A percentile compares a stretch with the other conserved stretches of the same genome.
Conservation (phyloP, 37 sponge, comb jelly and placozoan genomes). For the Axinella damicornis region DNA sequence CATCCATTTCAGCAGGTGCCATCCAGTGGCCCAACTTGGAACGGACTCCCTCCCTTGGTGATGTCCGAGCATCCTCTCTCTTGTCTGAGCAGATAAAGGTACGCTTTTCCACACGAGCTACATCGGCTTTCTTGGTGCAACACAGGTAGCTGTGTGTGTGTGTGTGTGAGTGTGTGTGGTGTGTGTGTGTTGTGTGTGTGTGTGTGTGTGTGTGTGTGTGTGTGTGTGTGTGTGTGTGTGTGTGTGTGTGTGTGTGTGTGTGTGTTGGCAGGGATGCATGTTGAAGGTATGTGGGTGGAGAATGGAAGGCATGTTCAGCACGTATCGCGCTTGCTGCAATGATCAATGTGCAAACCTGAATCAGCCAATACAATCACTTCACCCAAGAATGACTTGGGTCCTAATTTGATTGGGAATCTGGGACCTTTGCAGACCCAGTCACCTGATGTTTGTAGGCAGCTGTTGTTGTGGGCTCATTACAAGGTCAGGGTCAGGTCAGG, state of each 20-base stretch:
- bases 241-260: neutral
- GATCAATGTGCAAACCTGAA: no score
- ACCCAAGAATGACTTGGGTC: no score
- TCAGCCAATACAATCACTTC: no score
- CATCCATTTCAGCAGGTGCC: slow-evolving; percentile 63
- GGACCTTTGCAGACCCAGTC: no score
- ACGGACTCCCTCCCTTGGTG: slow-evolving; percentile 64
- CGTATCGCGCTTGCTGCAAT: no score
- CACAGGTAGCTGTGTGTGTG: slow-evolving; percentile 73
- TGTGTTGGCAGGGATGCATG: neutral
- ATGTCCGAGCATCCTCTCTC: slow-evolving; percentile 62
- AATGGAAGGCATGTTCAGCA: no score
- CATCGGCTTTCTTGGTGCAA: slow-evolving; percentile 79
- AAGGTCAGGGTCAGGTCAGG: no score
- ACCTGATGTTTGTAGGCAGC: neutral
- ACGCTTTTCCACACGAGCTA: slow-evolving; percentile 89
- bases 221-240: neutral
- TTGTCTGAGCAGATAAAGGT: slow-evolving; percentile 89
- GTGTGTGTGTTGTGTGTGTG: slow-evolving; percentile 20
- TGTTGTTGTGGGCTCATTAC: no score
- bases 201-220: slow-evolving; percentile 13
- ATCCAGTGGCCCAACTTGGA: slow-evolving; percentile 89
- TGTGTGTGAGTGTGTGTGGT: slow-evolving; percentile 8
- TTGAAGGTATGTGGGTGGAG: no score
- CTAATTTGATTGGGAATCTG: no score